phyloP scores from a whole-genome alignment of 2,797 vertebrate genomes.

The Potorous gilbertii region DNA sequence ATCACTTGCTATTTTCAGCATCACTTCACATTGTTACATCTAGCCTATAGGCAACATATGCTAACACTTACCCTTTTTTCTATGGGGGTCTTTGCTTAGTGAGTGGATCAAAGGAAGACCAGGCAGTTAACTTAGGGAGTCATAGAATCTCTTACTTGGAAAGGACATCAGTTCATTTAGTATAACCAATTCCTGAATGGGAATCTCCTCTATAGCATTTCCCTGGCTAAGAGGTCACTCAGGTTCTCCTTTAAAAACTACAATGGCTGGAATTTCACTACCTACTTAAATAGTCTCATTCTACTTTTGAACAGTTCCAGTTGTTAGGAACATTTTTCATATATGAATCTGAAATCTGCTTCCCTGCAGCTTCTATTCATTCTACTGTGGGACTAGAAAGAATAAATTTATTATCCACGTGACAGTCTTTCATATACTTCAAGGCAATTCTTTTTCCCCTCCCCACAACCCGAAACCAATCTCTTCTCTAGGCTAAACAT shows the following conservation, averaged over 20 bases:
- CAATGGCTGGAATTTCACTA: background rate
- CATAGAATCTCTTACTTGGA: background rate
- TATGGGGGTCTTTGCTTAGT: background rate
- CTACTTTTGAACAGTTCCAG: background rate
- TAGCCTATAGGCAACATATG: background rate
- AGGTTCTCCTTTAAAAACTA: background rate
- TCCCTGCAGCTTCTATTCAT: background rate
- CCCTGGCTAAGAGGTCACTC: background rate
- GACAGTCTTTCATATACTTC: background rate
- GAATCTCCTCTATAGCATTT: background rate
- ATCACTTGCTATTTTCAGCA: conserved; percentile 15
- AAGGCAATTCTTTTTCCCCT: background rate
- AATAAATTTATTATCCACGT: background rate
- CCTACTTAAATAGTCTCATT: background rate
- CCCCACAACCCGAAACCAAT: background rate
- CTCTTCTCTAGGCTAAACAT: background rate
- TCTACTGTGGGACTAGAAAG: background rate
- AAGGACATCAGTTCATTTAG: background rate
- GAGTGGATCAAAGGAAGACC: background rate
- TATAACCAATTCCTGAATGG: background rate
- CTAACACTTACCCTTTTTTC: conserved; percentile 4
- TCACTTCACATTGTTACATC: background rate
- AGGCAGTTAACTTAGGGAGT: background rate
- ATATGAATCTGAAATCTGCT: background rate
- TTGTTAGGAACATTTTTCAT: background rate